A percentile compares a stretch with the other conserved stretches of the same genome.
Evolutionary conservation across 2,888 invertebrate species (phyloP).

Genomic region (Dilophus febrilis): DNA sequence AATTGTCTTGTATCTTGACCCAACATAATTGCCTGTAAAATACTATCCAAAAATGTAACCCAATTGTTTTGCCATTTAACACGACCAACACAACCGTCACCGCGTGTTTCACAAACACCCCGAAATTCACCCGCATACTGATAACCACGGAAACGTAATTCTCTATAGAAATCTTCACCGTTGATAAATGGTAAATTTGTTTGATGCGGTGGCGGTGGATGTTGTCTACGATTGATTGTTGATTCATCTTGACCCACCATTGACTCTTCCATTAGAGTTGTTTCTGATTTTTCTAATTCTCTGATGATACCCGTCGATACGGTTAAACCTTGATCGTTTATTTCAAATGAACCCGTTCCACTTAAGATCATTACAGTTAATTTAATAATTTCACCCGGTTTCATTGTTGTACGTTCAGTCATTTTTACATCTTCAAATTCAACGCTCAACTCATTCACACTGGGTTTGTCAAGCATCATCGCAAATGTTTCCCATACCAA

Average conservation of each 20-base stretch:
- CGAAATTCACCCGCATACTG: conserved; percentile 29
- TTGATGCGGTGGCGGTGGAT: not conserved
- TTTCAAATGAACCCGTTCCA: conserved; percentile 35
- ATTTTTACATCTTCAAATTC: conserved; percentile 72
- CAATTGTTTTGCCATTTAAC: conserved; percentile 66
- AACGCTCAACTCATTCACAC: conserved; percentile 52
- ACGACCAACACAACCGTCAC: conserved; percentile 41
- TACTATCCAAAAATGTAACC: conserved; percentile 66
- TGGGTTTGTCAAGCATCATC: conserved; percentile 43
- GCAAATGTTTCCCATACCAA: conserved; percentile 31
- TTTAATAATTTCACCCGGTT: conserved; percentile 41
- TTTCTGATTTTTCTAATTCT: conserved; percentile 28
- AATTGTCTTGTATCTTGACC: conserved; percentile 44
- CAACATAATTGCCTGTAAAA: conserved; percentile 58
- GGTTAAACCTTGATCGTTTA: conserved; percentile 38
- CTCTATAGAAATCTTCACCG: conserved; percentile 42
- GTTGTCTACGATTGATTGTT: conserved; percentile 19
- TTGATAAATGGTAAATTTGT: conserved; percentile 23
- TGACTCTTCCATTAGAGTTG: not conserved
- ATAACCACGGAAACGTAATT: conserved; percentile 45
- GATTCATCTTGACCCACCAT: not conserved
- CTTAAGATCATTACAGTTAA: conserved; percentile 36
- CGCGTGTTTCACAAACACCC: conserved; percentile 30
- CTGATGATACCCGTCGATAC: conserved; percentile 41
- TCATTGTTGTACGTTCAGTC: conserved; percentile 55